These are phyloP conservation scores for Numenius arquata DNA, from an alignment of 2,113 vertebrate species.

Conservation along the genomic window DNA sequence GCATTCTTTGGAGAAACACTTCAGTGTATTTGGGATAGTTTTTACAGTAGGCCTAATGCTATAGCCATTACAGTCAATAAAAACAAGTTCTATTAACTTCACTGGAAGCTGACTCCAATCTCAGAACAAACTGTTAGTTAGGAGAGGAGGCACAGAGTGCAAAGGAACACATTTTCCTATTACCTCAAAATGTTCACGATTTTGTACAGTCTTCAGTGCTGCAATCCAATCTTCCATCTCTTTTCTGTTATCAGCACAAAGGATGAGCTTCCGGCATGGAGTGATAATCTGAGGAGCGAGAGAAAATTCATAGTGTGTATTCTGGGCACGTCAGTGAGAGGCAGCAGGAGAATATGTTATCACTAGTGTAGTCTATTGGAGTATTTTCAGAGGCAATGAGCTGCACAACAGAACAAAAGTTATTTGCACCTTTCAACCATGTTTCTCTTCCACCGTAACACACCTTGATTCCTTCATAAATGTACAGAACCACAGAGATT, in stretches of 20 bases:
- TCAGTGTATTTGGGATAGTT: not conserved
- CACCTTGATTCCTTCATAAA: not conserved
- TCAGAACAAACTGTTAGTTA: not conserved
- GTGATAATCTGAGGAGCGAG: conserved; percentile 87
- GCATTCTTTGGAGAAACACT: not conserved
- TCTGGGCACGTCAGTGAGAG: not conserved
- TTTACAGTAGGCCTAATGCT: not conserved
- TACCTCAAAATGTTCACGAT: conserved; percentile 93
- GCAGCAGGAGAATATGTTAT: not conserved
- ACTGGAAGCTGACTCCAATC: not conserved
- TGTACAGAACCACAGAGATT: not conserved
- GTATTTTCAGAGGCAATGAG: not conserved
- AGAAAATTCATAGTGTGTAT: not conserved
- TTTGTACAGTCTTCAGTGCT: conserved; percentile 90
- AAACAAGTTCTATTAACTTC: not conserved
- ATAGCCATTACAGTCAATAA: not conserved
- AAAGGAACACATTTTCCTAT: not conserved
- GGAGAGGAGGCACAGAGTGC: not conserved
- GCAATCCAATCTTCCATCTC: conserved; percentile 99
- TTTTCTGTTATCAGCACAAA: conserved; percentile 96
- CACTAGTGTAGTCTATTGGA: not conserved
- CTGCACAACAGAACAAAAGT: not conserved
- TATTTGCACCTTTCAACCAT: not conserved
- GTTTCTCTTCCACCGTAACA: not conserved
- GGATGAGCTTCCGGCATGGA: conserved; percentile 90